Conservation (phyloP, 2,113 vertebrate species). For the Gymnorhina tibicen region DNA sequence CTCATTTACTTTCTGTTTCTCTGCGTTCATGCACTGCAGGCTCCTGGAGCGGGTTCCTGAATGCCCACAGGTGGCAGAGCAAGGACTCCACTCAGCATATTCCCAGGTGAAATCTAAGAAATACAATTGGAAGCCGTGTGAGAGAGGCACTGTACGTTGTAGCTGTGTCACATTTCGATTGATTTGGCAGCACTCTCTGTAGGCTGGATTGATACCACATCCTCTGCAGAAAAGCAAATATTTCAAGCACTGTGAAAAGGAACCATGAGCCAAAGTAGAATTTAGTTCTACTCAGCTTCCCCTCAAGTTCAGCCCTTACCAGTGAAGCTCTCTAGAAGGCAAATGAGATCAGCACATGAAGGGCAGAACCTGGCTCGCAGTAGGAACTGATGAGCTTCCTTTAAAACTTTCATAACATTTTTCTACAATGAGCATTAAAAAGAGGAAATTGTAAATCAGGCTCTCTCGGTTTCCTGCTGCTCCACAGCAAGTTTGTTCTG, state of each 20-base stretch:
- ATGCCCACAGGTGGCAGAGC: constrained; percentile 84
- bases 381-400: constrained; percentile 34
- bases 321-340: not conserved
- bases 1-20: constrained; percentile 65
- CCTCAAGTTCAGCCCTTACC: not conserved
- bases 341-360: constrained; percentile 20
- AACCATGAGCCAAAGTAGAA: not conserved
- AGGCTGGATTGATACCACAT: not conserved
- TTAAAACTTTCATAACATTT: constrained; percentile 29
- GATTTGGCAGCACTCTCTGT: not conserved
- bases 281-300: not conserved
- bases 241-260: not conserved
- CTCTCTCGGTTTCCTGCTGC: constrained; percentile 12
- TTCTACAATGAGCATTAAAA: constrained; percentile 41
- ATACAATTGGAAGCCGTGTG: not conserved
- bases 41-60: constrained; percentile 71
- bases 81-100: constrained; percentile 77
- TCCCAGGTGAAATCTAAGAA: constrained; percentile 79
- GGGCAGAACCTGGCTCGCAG: constrained; percentile 19
- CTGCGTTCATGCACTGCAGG: constrained; percentile 62
- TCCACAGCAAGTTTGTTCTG: not conserved
- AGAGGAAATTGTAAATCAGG: constrained; percentile 51
- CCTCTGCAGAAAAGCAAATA: not conserved
- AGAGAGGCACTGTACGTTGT: not conserved
- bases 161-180: not conserved